Base-by-base conservation (phyloP, 2,113 vertebrate species). In the Pseudorectes ferrugineus region DNA sequence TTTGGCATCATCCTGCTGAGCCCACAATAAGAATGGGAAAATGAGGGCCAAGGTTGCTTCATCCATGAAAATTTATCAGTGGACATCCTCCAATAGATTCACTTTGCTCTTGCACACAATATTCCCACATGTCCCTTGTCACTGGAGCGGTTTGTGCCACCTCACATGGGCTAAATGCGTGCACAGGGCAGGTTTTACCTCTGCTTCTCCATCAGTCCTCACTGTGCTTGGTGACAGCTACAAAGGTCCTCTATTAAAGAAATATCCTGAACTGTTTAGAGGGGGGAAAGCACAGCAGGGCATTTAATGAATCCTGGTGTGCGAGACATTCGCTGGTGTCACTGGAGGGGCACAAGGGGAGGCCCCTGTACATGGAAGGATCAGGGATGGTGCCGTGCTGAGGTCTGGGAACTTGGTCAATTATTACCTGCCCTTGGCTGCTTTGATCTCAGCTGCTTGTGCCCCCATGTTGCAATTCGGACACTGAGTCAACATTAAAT, bases 321-420 rank as follows among this genome's bases (percentile, higher is more conserved):
- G 28, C 8, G 38, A 59, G 29, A 46, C 15, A 22, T 4, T 71
- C 6, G 0, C 8, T 24, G 7, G 26, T 10, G 51, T n/a, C 74
- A 20, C n/a, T n/a, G 36, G 31, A 29, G 33, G 66, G 71, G 24
- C 66, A 67, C 20, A 11, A 23, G 3, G 49, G 18, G 55, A 83
- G 70, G 21, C 6, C 4, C 2, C 59, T 62, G 33, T 5, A 9
- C 31, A 10, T 0, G 1, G 4, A 5, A 18, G 4, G n/a, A 38
- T 70, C 46, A 76, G 51, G 54, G 73, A 72, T 67, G 66, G 21
- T 38, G 48, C 29, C 4, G 3, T 51, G 24, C 49, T 63, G 89
- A 66, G 24, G 18, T 31, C 48, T 92, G 61, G 49, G 22, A 65
- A 2, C 24, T 7, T 46, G 8, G 66, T 93, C 40, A 96, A 85